Percentiles rank a stretch among this genome's conserved stretches.
These are phyloP conservation scores for Falcaria lacertinaria DNA, from an alignment of 2,888 invertebrate genomes.

Conservation along the genomic window DNA sequence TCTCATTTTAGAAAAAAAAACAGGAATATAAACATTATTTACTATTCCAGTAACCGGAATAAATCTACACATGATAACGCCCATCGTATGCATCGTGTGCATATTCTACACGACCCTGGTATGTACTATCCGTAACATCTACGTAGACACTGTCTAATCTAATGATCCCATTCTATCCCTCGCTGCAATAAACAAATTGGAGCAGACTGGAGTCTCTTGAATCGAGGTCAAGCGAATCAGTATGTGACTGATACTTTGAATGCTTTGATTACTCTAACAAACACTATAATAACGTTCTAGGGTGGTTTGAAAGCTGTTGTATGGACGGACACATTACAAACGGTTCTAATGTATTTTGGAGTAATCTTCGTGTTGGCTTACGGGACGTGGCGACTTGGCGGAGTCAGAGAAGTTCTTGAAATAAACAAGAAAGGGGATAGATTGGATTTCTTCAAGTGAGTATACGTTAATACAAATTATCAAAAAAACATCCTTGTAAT, in stretches of 20 bases:
- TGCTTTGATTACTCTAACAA: slow-evolving; percentile 4
- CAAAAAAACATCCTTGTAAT: neutral
- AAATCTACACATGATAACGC: slow-evolving; percentile 87
- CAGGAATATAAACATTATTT: neutral
- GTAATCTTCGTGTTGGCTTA: slow-evolving; percentile 82
- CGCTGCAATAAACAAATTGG: slow-evolving; percentile 28
- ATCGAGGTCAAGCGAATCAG: slow-evolving; percentile 34
- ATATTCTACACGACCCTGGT: slow-evolving; percentile 95
- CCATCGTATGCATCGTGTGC: slow-evolving; percentile 90
- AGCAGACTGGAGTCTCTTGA: slow-evolving; percentile 24
- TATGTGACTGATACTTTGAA: neutral
- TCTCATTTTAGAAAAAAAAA: neutral
- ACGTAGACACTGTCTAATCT: slow-evolving; percentile 5
- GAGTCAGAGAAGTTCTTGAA: slow-evolving; percentile 80
- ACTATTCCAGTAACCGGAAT: slow-evolving; percentile 87
- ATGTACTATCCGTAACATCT: slow-evolving; percentile 53
- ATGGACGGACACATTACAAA: slow-evolving; percentile 89
- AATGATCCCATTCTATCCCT: slow-evolving; percentile 34
- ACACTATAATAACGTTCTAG: slow-evolving; percentile 52
- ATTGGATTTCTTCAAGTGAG: slow-evolving; percentile 86
- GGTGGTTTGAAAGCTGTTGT: slow-evolving; percentile 89
- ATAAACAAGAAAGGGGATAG: slow-evolving; percentile 81
- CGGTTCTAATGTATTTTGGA: slow-evolving; percentile 85
- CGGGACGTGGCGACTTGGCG: slow-evolving; percentile 83
- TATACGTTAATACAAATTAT: slow-evolving; percentile 3